Percentiles rank a stretch among this genome's conserved stretches.
Conservation (phyloP, 2,888 invertebrate species). For the Drosophila niveifrons region DNA sequence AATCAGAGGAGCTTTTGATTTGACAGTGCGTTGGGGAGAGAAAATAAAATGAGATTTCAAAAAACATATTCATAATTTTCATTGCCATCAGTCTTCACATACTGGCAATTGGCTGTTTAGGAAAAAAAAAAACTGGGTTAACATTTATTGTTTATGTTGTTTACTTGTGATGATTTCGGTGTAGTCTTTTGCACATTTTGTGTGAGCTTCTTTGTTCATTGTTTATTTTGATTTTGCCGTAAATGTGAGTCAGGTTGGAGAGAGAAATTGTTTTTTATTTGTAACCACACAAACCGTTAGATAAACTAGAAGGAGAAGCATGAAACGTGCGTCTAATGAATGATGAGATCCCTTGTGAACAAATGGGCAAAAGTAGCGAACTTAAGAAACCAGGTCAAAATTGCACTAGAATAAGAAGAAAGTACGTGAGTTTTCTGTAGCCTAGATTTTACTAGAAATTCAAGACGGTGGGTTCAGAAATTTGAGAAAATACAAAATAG, state of each 20-base stretch:
- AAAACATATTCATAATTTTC: slow-evolving; percentile 27
- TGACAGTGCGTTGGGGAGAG: slow-evolving; percentile 18
- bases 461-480: background rate
- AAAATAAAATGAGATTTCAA: slow-evolving; percentile 13
- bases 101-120: slow-evolving; percentile 1
- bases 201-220: slow-evolving; percentile 5
- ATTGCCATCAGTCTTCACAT: slow-evolving; percentile 15
- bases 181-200: slow-evolving; percentile 16
- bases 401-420: slow-evolving; percentile 14
- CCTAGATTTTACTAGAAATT: slow-evolving; percentile 29
- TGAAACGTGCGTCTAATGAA: slow-evolving; percentile 48
- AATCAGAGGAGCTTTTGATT: slow-evolving; percentile 40
- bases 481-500: background rate
- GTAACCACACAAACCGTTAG: slow-evolving; percentile 13
- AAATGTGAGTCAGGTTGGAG: slow-evolving; percentile 39
- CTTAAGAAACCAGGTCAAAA: slow-evolving; percentile 1
- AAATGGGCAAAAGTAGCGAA: slow-evolving; percentile 19
- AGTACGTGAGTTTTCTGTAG: slow-evolving; percentile 38
- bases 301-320: slow-evolving; percentile 4
- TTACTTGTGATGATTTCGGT: slow-evolving; percentile 24
- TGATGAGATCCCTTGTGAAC: slow-evolving; percentile 48
- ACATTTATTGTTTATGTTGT: slow-evolving; percentile 43
- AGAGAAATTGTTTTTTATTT: background rate
- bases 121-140: slow-evolving; percentile 59
- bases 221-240: slow-evolving; percentile 20